phyloP scores from a whole-genome alignment of 2,113 vertebrate genomes.

The Neoarius graeffei region DNA sequence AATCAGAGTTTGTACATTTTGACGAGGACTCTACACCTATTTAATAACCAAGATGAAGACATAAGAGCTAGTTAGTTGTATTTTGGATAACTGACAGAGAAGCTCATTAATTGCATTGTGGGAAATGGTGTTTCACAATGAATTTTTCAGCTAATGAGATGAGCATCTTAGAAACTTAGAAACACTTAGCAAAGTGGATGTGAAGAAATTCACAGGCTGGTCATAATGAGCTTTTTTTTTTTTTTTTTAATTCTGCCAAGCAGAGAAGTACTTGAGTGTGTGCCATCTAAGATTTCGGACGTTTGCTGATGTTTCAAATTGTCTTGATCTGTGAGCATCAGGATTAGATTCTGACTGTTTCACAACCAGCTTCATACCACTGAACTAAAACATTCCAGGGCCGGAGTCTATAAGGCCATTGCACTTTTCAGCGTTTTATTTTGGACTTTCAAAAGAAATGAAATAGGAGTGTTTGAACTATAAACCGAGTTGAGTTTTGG shows the following conservation, averaged over 20 bases:
- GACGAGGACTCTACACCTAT: slow-evolving; percentile 16
- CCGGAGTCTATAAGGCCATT: not conserved
- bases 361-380: slow-evolving; percentile 1
- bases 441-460: slow-evolving; percentile 2
- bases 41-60: slow-evolving; percentile 25
- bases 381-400: slow-evolving; percentile 28
- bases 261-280: slow-evolving; percentile 30
- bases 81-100: slow-evolving; percentile 12
- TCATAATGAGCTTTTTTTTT: not conserved
- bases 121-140: slow-evolving; percentile 30
- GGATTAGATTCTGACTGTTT: not conserved
- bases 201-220: slow-evolving; percentile 26
- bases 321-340: slow-evolving; percentile 13
- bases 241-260: slow-evolving; percentile 40
- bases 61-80: slow-evolving; percentile 15
- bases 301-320: slow-evolving; percentile 24
- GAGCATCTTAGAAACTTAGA: not conserved
- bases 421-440: slow-evolving; percentile 1
- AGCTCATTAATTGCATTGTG: slow-evolving; percentile 24
- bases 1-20: slow-evolving; percentile 17
- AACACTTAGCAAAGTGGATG: slow-evolving; percentile 10
- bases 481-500: not conserved
- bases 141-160: slow-evolving; percentile 5
- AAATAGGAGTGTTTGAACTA: not conserved
- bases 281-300: slow-evolving; percentile 13